These are phyloP conservation scores for Brachyhypopomus gauderio DNA, from an alignment of 2,113 vertebrate genomes.

Conservation along the genomic window DNA sequence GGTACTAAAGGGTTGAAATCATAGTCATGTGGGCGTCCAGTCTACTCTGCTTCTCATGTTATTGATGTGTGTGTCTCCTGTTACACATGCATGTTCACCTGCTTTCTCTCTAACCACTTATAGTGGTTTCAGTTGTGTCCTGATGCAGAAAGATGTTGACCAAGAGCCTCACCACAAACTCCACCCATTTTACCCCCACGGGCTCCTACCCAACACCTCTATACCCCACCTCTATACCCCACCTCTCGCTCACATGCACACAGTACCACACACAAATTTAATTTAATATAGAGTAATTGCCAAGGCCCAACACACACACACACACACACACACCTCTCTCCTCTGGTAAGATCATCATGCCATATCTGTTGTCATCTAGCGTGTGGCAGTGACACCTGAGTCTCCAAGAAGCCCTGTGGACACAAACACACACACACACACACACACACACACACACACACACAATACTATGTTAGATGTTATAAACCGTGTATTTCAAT, in stretches of 20 bases:
- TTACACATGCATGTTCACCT: constrained; percentile 37
- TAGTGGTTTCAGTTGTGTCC: constrained; percentile 14
- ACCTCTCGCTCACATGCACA: not conserved
- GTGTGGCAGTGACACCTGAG: constrained; percentile 71
- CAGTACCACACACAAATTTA: not conserved
- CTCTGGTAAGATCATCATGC: constrained; percentile 45
- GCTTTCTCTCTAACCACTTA: constrained; percentile 4
- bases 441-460: not conserved
- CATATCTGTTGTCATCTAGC: constrained; percentile 67
- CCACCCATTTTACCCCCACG: not conserved
- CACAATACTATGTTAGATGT: not conserved
- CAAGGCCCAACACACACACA: not conserved
- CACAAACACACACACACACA: not conserved
- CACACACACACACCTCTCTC: constrained; percentile 24
- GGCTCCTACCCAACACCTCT: not conserved
- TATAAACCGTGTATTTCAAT: too few species aligned
- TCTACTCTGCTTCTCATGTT: constrained; percentile 18
- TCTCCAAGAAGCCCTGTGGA: constrained; percentile 44
- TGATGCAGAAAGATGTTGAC: constrained; percentile 31
- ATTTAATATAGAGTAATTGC: constrained; percentile 18
- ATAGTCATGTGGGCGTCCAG: not conserved
- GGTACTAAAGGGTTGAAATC: not conserved
- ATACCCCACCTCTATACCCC: too few species aligned
- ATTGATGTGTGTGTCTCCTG: constrained; percentile 19
- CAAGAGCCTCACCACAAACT: not conserved